Base-by-base conservation (phyloP, 2,113 vertebrate genomes). In the Epinephelus fuscoguttatus region DNA sequence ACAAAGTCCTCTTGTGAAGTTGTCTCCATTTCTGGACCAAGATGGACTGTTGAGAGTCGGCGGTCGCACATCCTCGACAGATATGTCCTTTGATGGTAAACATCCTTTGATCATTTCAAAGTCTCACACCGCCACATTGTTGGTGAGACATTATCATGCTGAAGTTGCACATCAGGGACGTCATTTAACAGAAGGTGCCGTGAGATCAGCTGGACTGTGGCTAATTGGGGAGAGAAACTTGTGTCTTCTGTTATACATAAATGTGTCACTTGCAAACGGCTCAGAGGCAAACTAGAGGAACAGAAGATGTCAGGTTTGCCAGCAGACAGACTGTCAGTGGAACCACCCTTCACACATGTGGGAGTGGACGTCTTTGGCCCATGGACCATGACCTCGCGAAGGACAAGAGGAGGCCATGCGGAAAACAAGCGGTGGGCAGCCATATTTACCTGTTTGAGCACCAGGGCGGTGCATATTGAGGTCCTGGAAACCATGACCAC, bases 41-140 rank as follows among this genome's bases (percentile, higher is more conserved):
- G 64, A 75, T n/a, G 72, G 72, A 42, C n/a, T 82, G 11, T 13
- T 62, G 40, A 70, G 71, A 59, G 37, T 62, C 2, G 57, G 80
- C 53, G 64, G 66, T 17, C 27, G 40, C 4, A 63, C 15, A 10
- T 15, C 49, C 9, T 4, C 21, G 47, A 7, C 25, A 9, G 25
- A 63, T 40, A 1, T 56, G 23, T 15, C n/a, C 2, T 59, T 17
- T 30, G 53, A 69, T 10, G 78, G 72, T 11, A 71, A 47, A 8
- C 57, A 80, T 15, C 78, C 59, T 21, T 3, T 64, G 4, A 55
- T 80, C 11, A 27, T 80, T 6, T 59, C 68, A 1, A 63, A 55
- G 5, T 23, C 17, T 0, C 68, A 71, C 3, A 4, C 45, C 3
- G 23, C 56, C 8, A 47, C 37, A 8, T 4, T 72, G 23, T 30